Base-by-base conservation (phyloP, 2,113 vertebrate genomes). In the Solea solea region DNA sequence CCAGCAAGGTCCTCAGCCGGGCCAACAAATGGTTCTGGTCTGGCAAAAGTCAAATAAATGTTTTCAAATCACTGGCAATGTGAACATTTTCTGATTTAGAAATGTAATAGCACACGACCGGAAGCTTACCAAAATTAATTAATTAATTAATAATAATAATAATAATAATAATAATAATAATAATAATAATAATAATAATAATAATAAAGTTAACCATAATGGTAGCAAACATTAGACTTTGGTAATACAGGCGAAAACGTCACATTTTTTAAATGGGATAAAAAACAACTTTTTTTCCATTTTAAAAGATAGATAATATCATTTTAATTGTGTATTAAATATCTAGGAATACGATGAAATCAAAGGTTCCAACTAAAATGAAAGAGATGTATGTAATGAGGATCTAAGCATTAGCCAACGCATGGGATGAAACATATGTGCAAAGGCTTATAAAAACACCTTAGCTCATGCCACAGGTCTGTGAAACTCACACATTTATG, bases 361-460 rank as follows among this genome's bases (percentile, higher is more conserved):
- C 15, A 50, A 40, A 59, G 5, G 25, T 14, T 58, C 54, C 11
- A 48, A 61, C 25, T 62, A 58, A 55, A 69, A 62, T 44, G 5
- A 39, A 21, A 12, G 25, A 51, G 40, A 80, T 62, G 5, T 34
- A 34, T 34, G 34, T 45, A 60, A 53, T 56, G 48, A 58, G 62
- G 70, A 69, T 75, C 64, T 25, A 60, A 79, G 56, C 27, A 69
- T 74, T 65, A 56, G 70, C 58, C 44, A 44, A 61, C 44, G 69
- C 60, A 34, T 9, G 14, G 45, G 40, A 58, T 84, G 52, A 85
- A 63, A 56, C 76, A 79, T 66, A 70, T 86, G 75, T 69, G 74
- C 82, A 0, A 57, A 72, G 68, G 40, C 15, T 75, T 88, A 67
- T 85, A 56, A 81, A 91, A 93, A 89, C 84, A 90, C 81, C 69